phyloP scores from a whole-genome alignment of 2,888 invertebrate genomes.

The Rhabditoides inermis region DNA sequence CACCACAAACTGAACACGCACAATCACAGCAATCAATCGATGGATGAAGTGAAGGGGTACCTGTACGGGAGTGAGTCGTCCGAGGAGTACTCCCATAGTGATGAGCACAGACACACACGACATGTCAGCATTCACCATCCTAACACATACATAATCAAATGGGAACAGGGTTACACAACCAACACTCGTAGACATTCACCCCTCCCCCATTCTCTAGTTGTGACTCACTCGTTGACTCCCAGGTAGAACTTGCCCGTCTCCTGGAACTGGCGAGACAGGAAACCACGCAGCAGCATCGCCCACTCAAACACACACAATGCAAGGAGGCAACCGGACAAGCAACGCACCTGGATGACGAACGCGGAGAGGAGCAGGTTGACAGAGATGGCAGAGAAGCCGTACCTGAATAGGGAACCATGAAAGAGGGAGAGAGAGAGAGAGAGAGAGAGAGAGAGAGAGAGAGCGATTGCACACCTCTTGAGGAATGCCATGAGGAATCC shows the following conservation, averaged over 20 bases:
- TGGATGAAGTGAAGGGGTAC: background rate
- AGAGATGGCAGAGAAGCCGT: constrained; percentile 80
- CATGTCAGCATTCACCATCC: constrained; percentile 55
- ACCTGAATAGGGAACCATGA: too few species aligned
- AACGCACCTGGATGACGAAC: constrained; percentile 73
- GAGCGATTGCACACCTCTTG: constrained; percentile 24
- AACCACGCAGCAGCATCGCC: constrained; percentile 55
- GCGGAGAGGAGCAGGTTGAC: constrained; percentile 77
- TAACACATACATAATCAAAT: constrained; percentile 31
- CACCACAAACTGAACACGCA: constrained; percentile 54
- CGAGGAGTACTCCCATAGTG: constrained; percentile 58
- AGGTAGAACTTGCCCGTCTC: constrained; percentile 39
- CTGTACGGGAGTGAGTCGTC: constrained; percentile 52
- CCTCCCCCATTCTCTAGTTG: background rate
- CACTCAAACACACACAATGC: too few species aligned
- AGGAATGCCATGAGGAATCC: constrained; percentile 50
- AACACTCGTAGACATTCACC: background rate
- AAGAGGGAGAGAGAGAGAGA: too few species aligned
- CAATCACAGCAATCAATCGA: background rate
- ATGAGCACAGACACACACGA: constrained; percentile 58
- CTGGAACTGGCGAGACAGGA: constrained; percentile 37
- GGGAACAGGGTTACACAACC: background rate
- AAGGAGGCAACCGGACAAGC: too few species aligned
- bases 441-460: background rate
- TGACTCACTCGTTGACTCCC: constrained; percentile 41